A percentile compares a stretch with the other conserved stretches of the same genome.
These are phyloP conservation scores for Anagyrus pseudococci DNA, from an alignment of 2,888 invertebrate genomes.

Conservation along the genomic window DNA sequence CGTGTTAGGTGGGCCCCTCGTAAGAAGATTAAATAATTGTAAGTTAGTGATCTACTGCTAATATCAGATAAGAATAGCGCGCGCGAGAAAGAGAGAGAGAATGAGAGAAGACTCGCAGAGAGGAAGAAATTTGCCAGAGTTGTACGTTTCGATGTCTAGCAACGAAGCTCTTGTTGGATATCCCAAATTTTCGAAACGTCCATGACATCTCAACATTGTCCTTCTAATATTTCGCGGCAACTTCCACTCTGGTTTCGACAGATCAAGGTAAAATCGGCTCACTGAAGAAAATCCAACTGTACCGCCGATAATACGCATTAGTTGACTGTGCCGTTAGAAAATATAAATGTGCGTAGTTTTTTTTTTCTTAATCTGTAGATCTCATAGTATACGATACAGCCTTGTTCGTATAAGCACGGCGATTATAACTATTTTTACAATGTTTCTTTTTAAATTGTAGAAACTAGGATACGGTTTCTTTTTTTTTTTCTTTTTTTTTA, in stretches of 20 bases:
- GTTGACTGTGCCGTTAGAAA: constrained; percentile 1
- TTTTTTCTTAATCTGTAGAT: constrained; percentile 17
- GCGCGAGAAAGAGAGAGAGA: neutral
- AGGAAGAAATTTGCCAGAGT: constrained; percentile 19
- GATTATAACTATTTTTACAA: neutral
- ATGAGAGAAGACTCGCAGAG: constrained; percentile 9
- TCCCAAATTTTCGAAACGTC: constrained; percentile 5
- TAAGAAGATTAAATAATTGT: constrained; percentile 46
- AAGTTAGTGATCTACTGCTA: constrained; percentile 50
- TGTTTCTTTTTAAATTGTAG: neutral
- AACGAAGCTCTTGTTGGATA: constrained; percentile 4
- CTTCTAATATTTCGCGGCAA: constrained; percentile 3
- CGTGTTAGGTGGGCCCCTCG: constrained; percentile 35
- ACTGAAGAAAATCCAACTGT: neutral
- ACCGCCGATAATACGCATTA: constrained; percentile 1
- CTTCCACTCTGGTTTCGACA: constrained; percentile 22
- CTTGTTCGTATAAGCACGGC: neutral
- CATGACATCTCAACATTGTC: constrained; percentile 21
- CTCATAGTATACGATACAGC: neutral
- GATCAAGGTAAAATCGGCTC: constrained; percentile 9
- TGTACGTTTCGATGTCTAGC: constrained; percentile 12
- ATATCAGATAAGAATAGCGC: constrained; percentile 39
- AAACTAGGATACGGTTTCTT: too few species aligned
- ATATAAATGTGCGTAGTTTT: neutral
- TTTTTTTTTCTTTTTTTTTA: too few species aligned